Conservation (phyloP, 2,888 invertebrate species). For the Catonia carolina region DNA sequence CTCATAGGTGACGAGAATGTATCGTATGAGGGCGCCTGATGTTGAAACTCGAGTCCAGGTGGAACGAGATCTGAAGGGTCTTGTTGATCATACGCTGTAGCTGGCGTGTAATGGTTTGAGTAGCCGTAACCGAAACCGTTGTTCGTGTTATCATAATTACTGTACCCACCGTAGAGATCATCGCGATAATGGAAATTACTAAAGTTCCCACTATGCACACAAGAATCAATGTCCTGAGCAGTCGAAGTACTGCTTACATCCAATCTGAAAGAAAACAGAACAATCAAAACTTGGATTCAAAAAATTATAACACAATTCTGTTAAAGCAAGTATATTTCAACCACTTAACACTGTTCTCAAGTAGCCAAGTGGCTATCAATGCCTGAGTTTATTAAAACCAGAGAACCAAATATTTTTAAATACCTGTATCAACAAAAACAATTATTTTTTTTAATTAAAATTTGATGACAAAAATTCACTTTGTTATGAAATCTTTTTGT, state of each 20-base stretch:
- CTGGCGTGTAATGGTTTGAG: conserved; percentile 37
- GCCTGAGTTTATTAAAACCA: no score
- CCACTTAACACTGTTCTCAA: no score
- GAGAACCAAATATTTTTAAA: no score
- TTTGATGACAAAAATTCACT: no score
- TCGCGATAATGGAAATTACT: conserved; percentile 60
- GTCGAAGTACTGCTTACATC: conserved; percentile 12
- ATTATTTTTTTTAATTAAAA: no score
- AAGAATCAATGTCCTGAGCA: conserved; percentile 15
- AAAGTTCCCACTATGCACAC: conserved; percentile 57
- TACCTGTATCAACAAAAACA: no score
- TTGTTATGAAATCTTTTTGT: no score
- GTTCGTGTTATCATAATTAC: conserved; percentile 49
- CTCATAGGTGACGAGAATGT: conserved; percentile 32
- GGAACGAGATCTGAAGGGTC: conserved; percentile 18
- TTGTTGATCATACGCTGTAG: conserved; percentile 33
- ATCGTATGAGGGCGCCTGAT: conserved; percentile 39
- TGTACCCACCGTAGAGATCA: conserved; percentile 41
- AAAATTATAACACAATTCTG: neutral
- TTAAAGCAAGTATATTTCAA: no score
- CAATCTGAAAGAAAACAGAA: conserved; percentile 1
- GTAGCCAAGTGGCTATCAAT: no score
- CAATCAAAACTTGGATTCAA: neutral
- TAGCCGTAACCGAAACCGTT: conserved; percentile 32
- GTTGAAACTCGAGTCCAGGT: conserved; percentile 17